These are phyloP conservation scores for Epinephelus lanceolatus DNA, from an alignment of 2,113 vertebrate species.

Conservation along the genomic window DNA sequence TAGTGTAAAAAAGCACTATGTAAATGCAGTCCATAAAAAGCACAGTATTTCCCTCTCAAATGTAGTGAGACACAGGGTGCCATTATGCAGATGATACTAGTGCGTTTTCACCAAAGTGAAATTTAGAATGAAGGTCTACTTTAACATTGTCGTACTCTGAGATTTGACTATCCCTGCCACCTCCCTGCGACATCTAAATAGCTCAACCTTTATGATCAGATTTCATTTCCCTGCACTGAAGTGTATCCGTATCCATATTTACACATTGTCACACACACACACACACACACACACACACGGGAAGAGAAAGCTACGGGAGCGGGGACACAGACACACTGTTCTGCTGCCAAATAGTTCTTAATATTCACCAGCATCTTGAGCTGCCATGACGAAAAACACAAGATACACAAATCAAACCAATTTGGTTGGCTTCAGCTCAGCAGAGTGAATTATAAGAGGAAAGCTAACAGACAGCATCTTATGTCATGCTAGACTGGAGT, in stretches of 20 bases:
- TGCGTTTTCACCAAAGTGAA: too few species aligned
- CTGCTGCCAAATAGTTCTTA: conserved; percentile 53
- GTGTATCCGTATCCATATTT: conserved; percentile 1
- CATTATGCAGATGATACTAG: too few species aligned
- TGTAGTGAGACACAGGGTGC: too few species aligned
- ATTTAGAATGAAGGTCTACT: background rate
- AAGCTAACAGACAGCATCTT: conserved; percentile 68
- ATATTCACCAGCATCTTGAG: conserved; percentile 57
- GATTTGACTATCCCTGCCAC: background rate
- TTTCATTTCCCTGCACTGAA: conserved; percentile 9
- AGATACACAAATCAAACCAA: conserved; percentile 60
- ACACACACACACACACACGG: background rate
- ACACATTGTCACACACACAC: background rate
- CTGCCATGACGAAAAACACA: conserved; percentile 26
- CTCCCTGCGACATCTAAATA: background rate
- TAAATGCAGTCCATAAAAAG: too few species aligned
- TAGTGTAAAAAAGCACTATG: too few species aligned
- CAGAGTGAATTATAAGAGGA: conserved; percentile 65
- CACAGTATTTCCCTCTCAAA: too few species aligned
- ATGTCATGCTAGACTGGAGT: conserved; percentile 71
- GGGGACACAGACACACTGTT: conserved; percentile 7
- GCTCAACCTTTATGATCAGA: conserved; percentile 9
- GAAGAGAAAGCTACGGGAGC: background rate
- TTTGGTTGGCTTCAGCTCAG: conserved; percentile 50
- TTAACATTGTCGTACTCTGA: background rate